Evolutionary conservation across 2,113 vertebrate species (phyloP), one percentile per base, ranked within the genome.

Genomic region (Anarrhichthys ocellatus): DNA sequence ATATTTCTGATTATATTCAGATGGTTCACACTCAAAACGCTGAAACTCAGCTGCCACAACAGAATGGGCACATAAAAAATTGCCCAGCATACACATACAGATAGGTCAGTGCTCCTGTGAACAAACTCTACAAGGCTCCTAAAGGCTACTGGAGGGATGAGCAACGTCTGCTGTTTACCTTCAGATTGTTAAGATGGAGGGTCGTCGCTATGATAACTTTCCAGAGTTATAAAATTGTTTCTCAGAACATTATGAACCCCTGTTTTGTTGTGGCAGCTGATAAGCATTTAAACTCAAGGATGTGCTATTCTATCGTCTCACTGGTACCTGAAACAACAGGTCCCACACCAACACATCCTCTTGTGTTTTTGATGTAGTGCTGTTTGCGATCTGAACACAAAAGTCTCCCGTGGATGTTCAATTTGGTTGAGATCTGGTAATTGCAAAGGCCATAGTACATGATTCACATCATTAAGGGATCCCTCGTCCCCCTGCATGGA

Each of bases 1-100:
- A 90, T 87, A 88, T 92, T 88, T 91, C 84, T 84, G 85, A 87
- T 92, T 88, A 84, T 88, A 76, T 91, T 92, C 88, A 77, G 75
- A 87, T 82, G 50, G 89, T 77, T 88, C 66, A 82, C 83, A 81
- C 85, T 85, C 76, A 83, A 87, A 76, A 73, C 6, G 42, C 52
- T 40, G 54, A 71, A 86, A 76, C 74, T 91, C 75, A 78, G 70
- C 81, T 27, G 77, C 76, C 22, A 56, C 44, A 73, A 86, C 74
- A 78, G 65, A 68, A 65, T 2, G 15, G 70, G 56, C 58, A 63
- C 38, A 67, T 29, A 32, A 72, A 73, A 38, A 75, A 79, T 66
- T 38, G 54, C 18, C 65, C 36, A 20, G 20, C n/a, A 15, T 1
- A 15, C 42, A 84, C 63, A 70, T 22, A 27, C 24, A 73, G 42